Conservation (phyloP, 1,140 invertebrate genomes). For the Adoxophyes honmai region DNA sequence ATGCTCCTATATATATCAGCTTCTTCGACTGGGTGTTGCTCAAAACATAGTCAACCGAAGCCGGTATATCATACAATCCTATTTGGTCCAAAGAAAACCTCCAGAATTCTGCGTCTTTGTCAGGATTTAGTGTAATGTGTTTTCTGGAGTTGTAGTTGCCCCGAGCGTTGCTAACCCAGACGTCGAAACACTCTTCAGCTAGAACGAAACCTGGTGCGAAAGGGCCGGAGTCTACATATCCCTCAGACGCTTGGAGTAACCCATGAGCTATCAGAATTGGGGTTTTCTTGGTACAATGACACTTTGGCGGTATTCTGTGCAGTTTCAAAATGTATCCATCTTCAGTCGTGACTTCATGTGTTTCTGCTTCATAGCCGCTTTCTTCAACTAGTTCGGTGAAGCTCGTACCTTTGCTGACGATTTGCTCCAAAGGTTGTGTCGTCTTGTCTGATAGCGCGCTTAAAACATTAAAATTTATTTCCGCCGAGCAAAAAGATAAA, state of each 20-base stretch:
- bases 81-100: slow-evolving; percentile 82
- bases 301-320: background rate
- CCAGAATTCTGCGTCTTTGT: slow-evolving; percentile 75
- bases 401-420: too few relatives aligned
- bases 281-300: slow-evolving; percentile 11
- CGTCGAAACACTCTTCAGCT: slow-evolving; percentile 85
- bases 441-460: too few relatives aligned
- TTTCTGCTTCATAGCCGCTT: background rate
- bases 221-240: slow-evolving; percentile 82
- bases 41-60: slow-evolving; percentile 82
- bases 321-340: background rate
- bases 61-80: slow-evolving; percentile 84
- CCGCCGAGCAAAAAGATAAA: too few relatives aligned
- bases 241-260: slow-evolving; percentile 80
- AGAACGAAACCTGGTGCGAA: slow-evolving; percentile 81
- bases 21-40: slow-evolving; percentile 64
- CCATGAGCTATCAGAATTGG: slow-evolving; percentile 79
- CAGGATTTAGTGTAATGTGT: slow-evolving; percentile 74
- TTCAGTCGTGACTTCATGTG: background rate
- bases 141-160: slow-evolving; percentile 81
- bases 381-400: background rate
- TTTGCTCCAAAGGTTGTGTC: too few relatives aligned
- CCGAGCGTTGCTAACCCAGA: slow-evolving; percentile 86
- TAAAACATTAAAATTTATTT: too few relatives aligned
- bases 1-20: slow-evolving; percentile 80